These are phyloP conservation scores for Baronia brevicornis DNA, from an alignment of 2,888 invertebrate species.

Conservation along the genomic window DNA sequence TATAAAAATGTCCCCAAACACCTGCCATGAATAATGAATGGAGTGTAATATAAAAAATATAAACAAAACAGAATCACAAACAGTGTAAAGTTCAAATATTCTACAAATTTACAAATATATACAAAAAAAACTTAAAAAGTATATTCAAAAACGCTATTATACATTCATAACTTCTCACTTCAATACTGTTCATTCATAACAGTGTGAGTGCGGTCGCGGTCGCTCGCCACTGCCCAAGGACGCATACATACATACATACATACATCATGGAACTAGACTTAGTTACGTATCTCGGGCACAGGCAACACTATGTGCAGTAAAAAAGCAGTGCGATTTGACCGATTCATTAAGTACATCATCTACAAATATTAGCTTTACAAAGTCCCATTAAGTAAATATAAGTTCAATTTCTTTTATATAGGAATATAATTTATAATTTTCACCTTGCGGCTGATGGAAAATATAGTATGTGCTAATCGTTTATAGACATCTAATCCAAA, in stretches of 20 bases:
- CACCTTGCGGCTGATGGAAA: no score
- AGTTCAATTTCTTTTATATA: constrained; percentile 15
- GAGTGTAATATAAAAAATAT: constrained; percentile 11
- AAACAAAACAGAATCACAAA: constrained; percentile 49
- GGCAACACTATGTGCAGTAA: constrained; percentile 46
- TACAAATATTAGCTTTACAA: constrained; percentile 16
- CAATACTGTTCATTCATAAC: no score
- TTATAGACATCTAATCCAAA: no score
- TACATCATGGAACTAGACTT: constrained; percentile 30
- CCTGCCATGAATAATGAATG: constrained; percentile 10
- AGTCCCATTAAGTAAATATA: constrained; percentile 14
- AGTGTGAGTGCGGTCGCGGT: no score
- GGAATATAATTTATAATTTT: constrained; percentile 14
- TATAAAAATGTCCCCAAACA: constrained; percentile 10
- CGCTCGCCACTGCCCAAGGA: constrained; percentile 52
- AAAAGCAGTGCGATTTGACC: constrained; percentile 52
- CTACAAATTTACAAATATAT: constrained; percentile 71
- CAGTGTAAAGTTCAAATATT: constrained; percentile 43
- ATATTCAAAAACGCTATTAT: constrained; percentile 56
- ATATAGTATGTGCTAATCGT: no score
- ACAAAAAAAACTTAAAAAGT: constrained; percentile 59
- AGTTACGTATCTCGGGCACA: constrained; percentile 37
- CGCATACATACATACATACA: no score
- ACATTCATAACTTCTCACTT: constrained; percentile 48
- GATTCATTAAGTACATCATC: constrained; percentile 48